Base-by-base conservation (phyloP, 2,113 vertebrate species). In the Erinaceus europaeus region DNA sequence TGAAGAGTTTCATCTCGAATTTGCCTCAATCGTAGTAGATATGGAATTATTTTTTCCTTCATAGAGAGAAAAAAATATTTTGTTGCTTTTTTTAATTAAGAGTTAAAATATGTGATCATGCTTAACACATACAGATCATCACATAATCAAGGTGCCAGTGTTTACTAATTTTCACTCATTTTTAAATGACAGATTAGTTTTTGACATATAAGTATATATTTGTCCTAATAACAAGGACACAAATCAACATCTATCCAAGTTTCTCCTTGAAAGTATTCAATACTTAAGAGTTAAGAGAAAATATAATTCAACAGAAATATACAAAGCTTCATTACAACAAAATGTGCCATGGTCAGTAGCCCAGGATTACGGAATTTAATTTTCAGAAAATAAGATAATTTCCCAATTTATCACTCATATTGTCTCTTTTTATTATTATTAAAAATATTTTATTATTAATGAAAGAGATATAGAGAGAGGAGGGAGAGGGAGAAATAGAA, bases 1-100 rank as follows among this genome's bases (percentile, higher is more conserved):
- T 98, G 98, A 93, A 99, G 97, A 89, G 97, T 97, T 65, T 98
- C 98, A 81, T 99, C 98, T 55, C 91, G 98, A 93, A 96, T 95
- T 94, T 99, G 98, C 88, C 98, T 97, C 87, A 99, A 96, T 73
- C 98, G 97, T 72, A 99, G 93, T 32, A 99, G 97, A 95, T 97
- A 98, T 0, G 99, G 98, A 95, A 99, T 98, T 85, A 98, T 87
- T 94, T 97, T 98, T 97, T 99, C 99, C 99, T 99, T 88, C 29
- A 92, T 67, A 93, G 50, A 91, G 68, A 89, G 42, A 77, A 59
- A 78, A 72, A 59, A 53, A 29, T 48, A 80, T 59, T 76, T 86
- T 85, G 53, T 77, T 90, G 21, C 27, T 84, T 55, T 85, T 92
- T 46, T 91, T 38, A 87, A n/a, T n/a, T n/a, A 88, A 89, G 42